Base-by-base conservation (phyloP, 2,888 invertebrate genomes). In the Philhelius pedissequus region DNA sequence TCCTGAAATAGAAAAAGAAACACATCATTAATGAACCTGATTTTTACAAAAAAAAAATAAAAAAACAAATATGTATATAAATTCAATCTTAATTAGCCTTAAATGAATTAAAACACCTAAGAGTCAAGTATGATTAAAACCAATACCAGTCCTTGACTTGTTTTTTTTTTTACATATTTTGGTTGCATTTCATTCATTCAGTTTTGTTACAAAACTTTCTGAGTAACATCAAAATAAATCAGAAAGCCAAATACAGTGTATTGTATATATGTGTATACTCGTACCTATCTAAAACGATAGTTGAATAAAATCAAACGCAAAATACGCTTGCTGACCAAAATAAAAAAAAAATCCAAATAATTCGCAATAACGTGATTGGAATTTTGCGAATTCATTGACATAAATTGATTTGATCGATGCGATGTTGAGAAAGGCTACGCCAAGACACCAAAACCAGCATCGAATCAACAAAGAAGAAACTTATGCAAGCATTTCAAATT, bases 401-500 rank as follows among this genome's bases (percentile, higher is more conserved):
- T 77, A 52, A 45, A 68, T 68, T 30, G 43, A 62, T 69, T 66
- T 11, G 43, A 48, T 74, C 38, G 3, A 43, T 60, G 20, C n/a
- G n/a, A n/a, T 48, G 38, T 70, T 48, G n/a, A 35, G 50, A 66
- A 66, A 45, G 75, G 64, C 71, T 52, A 15, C 15, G 38, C 71
- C 13, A 71, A 58, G 27, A 25, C 38, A 52, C 40, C 45, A 38
- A 60, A 38, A 43, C 54, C 50, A 68, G 68, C 40, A 78, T 62
- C 68, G 15, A 71, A 54, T 58, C 25, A 27, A 64, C 70, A 35
- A 38, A 68, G n/a, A 35, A 45, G n/a, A 83, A 79, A 54, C 84
- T 84, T 84, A 84, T 80, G 84, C 80, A 84, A 84, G 84, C 76
- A 84, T 80, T 75, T 76, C 56, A 79, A 69, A 27, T 56, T 66